phyloP scores from a whole-genome alignment of 2,113 vertebrate species.

The Hippocampus guttulatus region DNA sequence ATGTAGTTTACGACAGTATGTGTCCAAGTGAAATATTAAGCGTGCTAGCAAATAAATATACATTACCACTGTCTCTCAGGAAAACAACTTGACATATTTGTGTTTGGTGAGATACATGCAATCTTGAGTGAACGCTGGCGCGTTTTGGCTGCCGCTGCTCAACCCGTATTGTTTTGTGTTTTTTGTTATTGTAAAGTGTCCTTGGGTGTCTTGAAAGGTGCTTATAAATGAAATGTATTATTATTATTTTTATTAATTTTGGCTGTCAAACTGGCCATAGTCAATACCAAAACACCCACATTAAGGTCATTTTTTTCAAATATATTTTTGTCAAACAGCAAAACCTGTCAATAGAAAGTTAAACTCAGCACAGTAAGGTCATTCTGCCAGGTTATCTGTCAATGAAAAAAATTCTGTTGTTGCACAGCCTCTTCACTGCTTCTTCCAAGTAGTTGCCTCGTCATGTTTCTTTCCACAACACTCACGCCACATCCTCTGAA shows the following conservation, averaged over 20 bases:
- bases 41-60: not conserved
- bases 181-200: too few species aligned
- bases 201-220: too few species aligned
- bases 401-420: constrained; percentile 31
- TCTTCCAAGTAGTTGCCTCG: constrained; percentile 39
- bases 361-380: not conserved
- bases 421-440: constrained; percentile 37
- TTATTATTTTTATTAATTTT: too few species aligned
- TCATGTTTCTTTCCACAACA: constrained; percentile 41
- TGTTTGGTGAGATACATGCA: not conserved
- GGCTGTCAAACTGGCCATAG: not conserved
- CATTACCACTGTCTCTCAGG: not conserved
- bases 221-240: too few species aligned
- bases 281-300: not conserved
- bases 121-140: too few species aligned
- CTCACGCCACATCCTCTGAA: constrained; percentile 22
- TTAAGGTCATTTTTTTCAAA: too few species aligned
- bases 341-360: not conserved
- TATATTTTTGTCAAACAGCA: too few species aligned
- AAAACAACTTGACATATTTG: not conserved
- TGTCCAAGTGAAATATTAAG: not conserved
- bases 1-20: not conserved
- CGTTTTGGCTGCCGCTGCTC: too few species aligned
- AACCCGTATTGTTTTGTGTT: too few species aligned
- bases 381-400: not conserved